Base-by-base conservation (phyloP, 2,113 vertebrate genomes). In the human (Homo sapiens) region DNA sequence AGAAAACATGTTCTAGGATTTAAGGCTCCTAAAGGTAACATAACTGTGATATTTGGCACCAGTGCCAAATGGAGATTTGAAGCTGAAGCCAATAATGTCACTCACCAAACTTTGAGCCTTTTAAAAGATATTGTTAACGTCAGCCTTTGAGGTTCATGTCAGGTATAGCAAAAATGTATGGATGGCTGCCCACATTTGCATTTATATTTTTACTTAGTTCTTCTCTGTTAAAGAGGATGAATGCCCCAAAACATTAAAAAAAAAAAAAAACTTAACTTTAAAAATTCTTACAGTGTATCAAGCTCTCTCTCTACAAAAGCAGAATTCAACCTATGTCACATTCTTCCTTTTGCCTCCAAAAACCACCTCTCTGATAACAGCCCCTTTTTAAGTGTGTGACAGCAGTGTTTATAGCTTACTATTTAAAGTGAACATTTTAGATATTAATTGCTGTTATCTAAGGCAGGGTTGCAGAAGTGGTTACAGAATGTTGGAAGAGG, bases 401-500 rank as follows among this genome's bases (percentile, higher is more conserved):
- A 59, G 9, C 2, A 61, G 35, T 9, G 38, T 78, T 94, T 78
- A 93, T 90, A 38, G 83, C 78, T 82, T 97, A 38, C 3, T 82
- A 11, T 92, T 83, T 95, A 45, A 86, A 72, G 17, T 90, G 10
- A 64, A 16, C 16, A 38, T 83, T 97, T 82, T 76, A 76, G 17
- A 17, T 89, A 12, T 25, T 90, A 55, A 59, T 92, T 72, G 68
- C 10, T 43, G 3, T 79, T 80, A 78, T 9, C 72, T 9, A 76
- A 85, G 27, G 9, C 90, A 64, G 88, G 55, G 81, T 79, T 81
- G 6, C 16, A n/a, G 59, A 88, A 80, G 87, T 11, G 30, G 13
- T 81, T 70, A 6, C 35, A 82, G 72, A 96, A 72, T 68, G 86
- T 80, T 92, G 43, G 80, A 95, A 93, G 35, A 73, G 50, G 61